Evolutionary conservation across 2,113 vertebrate species (phyloP).

Genomic region (Pelodiscus sinensis): DNA sequence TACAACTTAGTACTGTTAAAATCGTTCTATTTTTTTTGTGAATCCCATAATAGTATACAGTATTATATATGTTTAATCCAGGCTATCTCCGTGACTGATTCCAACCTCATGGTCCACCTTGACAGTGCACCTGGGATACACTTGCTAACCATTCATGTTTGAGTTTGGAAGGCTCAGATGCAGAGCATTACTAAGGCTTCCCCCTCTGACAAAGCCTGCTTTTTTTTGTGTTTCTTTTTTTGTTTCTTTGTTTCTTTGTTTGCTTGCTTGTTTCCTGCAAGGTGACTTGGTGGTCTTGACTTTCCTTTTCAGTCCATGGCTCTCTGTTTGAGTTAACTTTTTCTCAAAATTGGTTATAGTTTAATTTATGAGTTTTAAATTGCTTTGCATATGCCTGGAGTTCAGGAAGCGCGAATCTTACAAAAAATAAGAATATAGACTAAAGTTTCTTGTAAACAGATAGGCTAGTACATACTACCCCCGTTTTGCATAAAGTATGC

Average conservation of each 20-base stretch:
- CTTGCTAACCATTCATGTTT: neutral
- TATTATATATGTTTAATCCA: neutral
- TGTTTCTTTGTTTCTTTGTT: neutral
- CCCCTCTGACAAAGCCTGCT: neutral
- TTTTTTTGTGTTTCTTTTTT: no score
- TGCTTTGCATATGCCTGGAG: fast-evolving
- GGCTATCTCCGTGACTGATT: neutral
- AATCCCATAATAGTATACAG: neutral
- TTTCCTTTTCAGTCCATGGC: neutral
- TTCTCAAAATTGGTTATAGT: neutral
- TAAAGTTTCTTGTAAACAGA: neutral
- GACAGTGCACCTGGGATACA: neutral
- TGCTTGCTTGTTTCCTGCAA: fast-evolving
- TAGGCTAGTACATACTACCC: neutral
- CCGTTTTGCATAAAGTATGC: no score
- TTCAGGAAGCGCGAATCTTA: neutral
- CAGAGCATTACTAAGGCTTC: neutral
- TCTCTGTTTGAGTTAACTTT: neutral
- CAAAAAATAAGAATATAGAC: neutral
- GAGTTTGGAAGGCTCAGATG: fast-evolving
- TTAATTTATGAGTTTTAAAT: neutral
- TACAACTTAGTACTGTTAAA: neutral
- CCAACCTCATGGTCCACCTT: neutral
- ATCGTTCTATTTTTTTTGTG: neutral
- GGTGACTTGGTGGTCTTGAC: neutral